Conservation (phyloP, 1,140 invertebrate species). For the Drosophila kanapiae region DNA sequence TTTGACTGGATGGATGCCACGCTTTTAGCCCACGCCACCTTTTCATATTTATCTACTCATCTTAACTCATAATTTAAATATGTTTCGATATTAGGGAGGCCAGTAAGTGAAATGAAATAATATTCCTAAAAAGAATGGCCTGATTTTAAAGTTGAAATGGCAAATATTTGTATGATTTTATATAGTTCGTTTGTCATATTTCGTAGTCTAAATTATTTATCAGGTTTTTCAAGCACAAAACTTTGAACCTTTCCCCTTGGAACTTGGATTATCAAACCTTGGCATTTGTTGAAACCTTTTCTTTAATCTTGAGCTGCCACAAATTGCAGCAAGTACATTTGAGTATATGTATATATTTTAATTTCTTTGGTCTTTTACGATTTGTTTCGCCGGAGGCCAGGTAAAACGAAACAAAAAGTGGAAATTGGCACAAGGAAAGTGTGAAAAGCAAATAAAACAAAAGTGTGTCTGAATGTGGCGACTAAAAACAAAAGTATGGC, state of each 20-base stretch:
- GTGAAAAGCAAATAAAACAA: constrained; percentile 73
- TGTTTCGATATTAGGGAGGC: not conserved
- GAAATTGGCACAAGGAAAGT: constrained; percentile 79
- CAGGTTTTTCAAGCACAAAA: not conserved
- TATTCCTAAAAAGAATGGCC: not conserved
- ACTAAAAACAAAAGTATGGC: constrained; percentile 46
- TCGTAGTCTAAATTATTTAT: no score
- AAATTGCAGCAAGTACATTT: constrained; percentile 46
- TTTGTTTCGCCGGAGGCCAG: constrained; percentile 29
- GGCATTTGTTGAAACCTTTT: constrained; percentile 16
- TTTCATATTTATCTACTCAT: constrained; percentile 9
- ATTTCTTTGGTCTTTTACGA: constrained; percentile 65
- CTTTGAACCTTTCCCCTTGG: not conserved
- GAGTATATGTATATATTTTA: constrained; percentile 48
- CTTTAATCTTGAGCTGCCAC: constrained; percentile 6
- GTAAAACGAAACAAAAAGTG: constrained; percentile 72
- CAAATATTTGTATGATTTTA: constrained; percentile 14
- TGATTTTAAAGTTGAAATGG: not conserved
- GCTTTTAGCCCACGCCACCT: constrained; percentile 24
- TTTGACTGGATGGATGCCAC: constrained; percentile 26
- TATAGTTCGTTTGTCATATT: not conserved
- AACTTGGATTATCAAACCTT: constrained; percentile 6
- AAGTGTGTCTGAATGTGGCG: constrained; percentile 31
- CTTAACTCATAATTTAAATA: constrained; percentile 14
- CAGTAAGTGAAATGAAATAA: not conserved